Conservation (phyloP, 1,140 invertebrate species). For the Arion vulgaris region DNA sequence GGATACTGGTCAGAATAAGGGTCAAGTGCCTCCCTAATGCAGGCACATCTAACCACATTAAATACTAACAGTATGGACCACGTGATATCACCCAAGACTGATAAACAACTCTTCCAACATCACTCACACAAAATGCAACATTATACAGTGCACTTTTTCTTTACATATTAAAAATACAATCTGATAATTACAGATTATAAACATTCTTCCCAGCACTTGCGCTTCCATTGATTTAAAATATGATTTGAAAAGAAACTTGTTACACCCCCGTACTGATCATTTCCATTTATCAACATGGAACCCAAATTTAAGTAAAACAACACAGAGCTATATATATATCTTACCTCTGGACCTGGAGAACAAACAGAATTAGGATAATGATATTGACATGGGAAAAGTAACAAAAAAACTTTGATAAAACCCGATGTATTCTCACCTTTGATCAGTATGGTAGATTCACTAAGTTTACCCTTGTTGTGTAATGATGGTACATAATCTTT, state of each 20-base stretch:
- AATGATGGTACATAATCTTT: slow-evolving; percentile 42
- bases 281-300: not conserved
- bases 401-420: slow-evolving; percentile 12
- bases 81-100: not conserved
- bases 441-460: slow-evolving; percentile 43
- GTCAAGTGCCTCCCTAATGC: slow-evolving; percentile 41
- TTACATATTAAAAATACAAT: no score
- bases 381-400: not conserved
- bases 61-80: slow-evolving; percentile 26
- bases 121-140: not conserved
- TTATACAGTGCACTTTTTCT: not conserved
- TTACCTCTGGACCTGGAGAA: slow-evolving; percentile 26
- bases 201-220: no score
- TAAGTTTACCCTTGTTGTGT: slow-evolving; percentile 46
- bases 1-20: slow-evolving; percentile 44
- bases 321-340: slow-evolving; percentile 1
- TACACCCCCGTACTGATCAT: not conserved
- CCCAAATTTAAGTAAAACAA: not conserved
- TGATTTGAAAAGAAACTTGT: not conserved
- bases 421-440: slow-evolving; percentile 46
- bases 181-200: no score
- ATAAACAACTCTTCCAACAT: not conserved
- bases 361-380: slow-evolving; percentile 5
- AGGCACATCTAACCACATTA: slow-evolving; percentile 34
- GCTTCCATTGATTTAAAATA: not conserved